These are phyloP conservation scores for Streblospio benedicti DNA, from an alignment of 1,140 invertebrate species.

Conservation along the genomic window DNA sequence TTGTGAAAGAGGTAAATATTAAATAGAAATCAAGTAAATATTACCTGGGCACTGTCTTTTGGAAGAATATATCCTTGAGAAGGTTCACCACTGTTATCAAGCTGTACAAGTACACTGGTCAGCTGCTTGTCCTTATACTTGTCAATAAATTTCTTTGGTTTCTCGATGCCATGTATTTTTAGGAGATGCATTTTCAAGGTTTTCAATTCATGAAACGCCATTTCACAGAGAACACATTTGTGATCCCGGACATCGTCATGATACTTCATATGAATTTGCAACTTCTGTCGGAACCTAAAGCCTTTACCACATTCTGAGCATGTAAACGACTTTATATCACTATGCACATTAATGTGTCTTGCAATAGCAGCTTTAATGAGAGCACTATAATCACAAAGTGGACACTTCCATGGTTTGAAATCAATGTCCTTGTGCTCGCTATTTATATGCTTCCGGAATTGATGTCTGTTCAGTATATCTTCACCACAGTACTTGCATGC, in stretches of 20 bases:
- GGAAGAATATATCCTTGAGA: too few relatives aligned
- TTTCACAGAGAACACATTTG: constrained; percentile 5
- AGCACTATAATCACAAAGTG: constrained; percentile 12
- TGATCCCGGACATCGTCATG: constrained; percentile 6
- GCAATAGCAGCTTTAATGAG: constrained; percentile 1
- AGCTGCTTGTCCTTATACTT: too few relatives aligned
- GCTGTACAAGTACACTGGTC: too few relatives aligned
- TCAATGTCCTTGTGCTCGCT: constrained; percentile 42
- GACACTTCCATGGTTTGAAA: constrained; percentile 10
- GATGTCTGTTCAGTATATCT: background rate
- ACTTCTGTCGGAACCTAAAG: constrained; percentile 12
- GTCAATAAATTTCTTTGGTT: too few relatives aligned
- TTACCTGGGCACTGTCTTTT: too few relatives aligned
- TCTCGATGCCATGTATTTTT: constrained; percentile 3
- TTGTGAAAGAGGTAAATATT: too few relatives aligned
- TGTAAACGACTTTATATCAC: constrained; percentile 8
- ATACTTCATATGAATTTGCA: constrained; percentile 15
- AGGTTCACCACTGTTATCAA: too few relatives aligned
- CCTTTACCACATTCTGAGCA: constrained; percentile 6
- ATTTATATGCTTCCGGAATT: constrained; percentile 1
- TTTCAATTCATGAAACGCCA: constrained; percentile 15
- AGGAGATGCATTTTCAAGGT: constrained; percentile 5
- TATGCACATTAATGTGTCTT: constrained; percentile 11
- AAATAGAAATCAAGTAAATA: too few relatives aligned
- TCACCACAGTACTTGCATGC: constrained; percentile 4